Evolutionary conservation across 2,113 vertebrate species (phyloP).

Genomic region (Scatophagus argus): DNA sequence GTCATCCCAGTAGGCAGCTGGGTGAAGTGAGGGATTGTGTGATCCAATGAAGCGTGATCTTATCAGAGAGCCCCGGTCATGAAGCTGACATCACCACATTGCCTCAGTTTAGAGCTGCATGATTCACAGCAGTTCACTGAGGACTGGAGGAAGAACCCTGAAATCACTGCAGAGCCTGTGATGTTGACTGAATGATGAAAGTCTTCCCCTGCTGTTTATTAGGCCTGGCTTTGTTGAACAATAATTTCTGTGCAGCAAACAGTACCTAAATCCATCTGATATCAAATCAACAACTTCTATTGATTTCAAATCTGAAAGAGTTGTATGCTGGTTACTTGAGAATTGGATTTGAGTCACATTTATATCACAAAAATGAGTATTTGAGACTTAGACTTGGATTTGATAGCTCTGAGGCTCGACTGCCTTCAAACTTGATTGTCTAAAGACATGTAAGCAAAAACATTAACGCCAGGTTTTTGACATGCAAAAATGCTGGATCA

Average conservation of each 20-base stretch:
- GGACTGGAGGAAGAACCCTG: slow-evolving; percentile 15
- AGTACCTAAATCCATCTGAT: too few species aligned
- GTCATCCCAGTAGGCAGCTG: slow-evolving; percentile 56
- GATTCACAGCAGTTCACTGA: slow-evolving; percentile 32
- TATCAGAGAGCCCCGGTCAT: slow-evolving; percentile 64
- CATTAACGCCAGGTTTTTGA: background rate
- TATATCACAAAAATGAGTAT: too few species aligned
- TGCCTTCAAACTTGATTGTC: background rate
- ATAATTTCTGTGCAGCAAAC: background rate
- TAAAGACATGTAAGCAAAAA: background rate
- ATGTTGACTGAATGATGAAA: background rate
- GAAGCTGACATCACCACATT: slow-evolving; percentile 78
- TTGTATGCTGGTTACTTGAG: too few species aligned
- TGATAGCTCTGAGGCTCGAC: too few species aligned
- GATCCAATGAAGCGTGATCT: slow-evolving; percentile 73
- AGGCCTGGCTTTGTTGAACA: background rate
- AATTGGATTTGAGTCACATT: too few species aligned
- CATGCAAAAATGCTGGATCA: background rate
- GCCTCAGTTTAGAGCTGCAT: slow-evolving; percentile 62
- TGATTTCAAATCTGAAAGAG: background rate
- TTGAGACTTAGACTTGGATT: too few species aligned
- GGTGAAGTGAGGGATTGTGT: slow-evolving; percentile 73
- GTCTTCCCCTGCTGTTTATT: background rate
- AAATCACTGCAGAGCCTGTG: background rate
- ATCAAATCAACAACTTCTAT: background rate